Evolutionary conservation across 1,140 invertebrate genomes (phyloP), one percentile per base, ranked within the genome.

Genomic region (Drosophila bocqueti): DNA sequence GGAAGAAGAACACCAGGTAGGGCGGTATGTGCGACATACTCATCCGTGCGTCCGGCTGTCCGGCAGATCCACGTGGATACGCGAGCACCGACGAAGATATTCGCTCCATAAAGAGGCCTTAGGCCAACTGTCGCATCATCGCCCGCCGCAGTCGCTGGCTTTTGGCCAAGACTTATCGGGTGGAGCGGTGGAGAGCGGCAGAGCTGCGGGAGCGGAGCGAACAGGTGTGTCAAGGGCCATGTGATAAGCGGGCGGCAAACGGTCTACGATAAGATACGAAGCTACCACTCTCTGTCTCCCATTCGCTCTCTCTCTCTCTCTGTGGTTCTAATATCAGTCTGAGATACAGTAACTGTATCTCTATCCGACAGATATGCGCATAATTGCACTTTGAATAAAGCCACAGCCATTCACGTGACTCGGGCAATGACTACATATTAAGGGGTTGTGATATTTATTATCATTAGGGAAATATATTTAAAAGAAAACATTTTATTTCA

Each of bases 1-100:
- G 63, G 47, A 92, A 81, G 29, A 91, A 74, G 29, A 79, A 83
- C 26, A 80, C 78, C 40, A 92, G 64, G 67, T 91, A 89, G 7
- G 87, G 43, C 26, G 90, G 42, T 6, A 92, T 21, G 43, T 83
- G 69, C 4, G 63, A 42, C 82, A 91, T 85, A 40, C 40, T 81
- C 16, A 29, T 54, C 31, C 7, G 52, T 21, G 16, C 29, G 16
- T 45, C 47, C 18, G 36, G 43, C 0, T 36, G 31, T 21, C 21
- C 34, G 11, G 45, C 42, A 24, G 34, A 57, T 78, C 34, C 43
- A 69, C 63, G 43, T 55, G 46, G 55, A 60, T 36, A 40, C 36
- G 52, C n/a, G 55, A 49, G 46, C 55, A 31, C 71, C 45, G 55
- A 24, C 36, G 0, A n/a, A 43, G 54, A 38, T 61, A 76, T 79